Evolutionary conservation across 2,797 vertebrate species (phyloP).

Genomic region (Eupleurogrammus muticus): DNA sequence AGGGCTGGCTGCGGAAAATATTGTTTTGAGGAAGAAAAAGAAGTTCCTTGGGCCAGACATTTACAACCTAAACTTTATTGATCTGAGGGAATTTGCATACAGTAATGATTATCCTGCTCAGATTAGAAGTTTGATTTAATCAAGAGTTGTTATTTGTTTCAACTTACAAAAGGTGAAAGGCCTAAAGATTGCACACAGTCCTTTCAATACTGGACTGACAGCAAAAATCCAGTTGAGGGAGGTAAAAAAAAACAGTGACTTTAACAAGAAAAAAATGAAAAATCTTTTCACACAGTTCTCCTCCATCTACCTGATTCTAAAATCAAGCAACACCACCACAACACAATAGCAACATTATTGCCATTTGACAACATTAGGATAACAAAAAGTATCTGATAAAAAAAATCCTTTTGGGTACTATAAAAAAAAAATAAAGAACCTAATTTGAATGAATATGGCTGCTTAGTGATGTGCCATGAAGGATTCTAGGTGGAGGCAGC

Average conservation of each 20-base stretch:
- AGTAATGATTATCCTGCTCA: background rate
- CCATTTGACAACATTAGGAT: background rate
- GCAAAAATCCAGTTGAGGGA: no score
- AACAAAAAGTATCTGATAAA: background rate
- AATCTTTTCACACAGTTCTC: no score
- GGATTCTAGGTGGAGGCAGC: background rate
- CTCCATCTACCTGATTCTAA: no score
- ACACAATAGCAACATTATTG: no score
- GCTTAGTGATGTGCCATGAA: background rate
- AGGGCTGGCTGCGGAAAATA: background rate
- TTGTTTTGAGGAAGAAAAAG: no score
- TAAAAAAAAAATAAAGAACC: background rate
- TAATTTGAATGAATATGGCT: background rate
- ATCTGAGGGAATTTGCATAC: slow-evolving; percentile 24
- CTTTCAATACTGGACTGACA: no score
- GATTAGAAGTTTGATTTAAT: slow-evolving; percentile 41
- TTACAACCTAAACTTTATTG: background rate
- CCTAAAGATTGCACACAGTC: no score
- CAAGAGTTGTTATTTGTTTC: background rate
- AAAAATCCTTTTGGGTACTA: background rate
- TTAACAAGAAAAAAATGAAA: no score
- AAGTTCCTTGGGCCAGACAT: no score
- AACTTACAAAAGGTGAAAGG: background rate
- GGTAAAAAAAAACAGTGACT: no score
- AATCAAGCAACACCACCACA: no score